Evolutionary conservation across 2,888 invertebrate species (phyloP), one percentile per base, ranked within the genome.

Genomic region (Sesia apiformis): DNA sequence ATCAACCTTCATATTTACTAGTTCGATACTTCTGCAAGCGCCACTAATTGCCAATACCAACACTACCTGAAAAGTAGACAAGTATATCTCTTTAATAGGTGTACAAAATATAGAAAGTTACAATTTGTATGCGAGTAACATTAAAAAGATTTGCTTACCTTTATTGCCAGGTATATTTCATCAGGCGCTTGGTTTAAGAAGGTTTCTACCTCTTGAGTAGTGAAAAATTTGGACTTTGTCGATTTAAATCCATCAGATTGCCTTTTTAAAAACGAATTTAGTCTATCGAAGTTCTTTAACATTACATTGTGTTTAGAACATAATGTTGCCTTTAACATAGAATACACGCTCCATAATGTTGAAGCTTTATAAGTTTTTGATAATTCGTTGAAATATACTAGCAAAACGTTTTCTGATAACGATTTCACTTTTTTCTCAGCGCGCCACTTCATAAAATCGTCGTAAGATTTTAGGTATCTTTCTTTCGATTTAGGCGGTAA

Each of bases 321-420:
- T 51, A 57, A 51, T 38, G 50, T 55, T 42, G 54, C 52, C 53
- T 52, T 39, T 8, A 56, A 49, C 53, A 51, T 56, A 3, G 54
- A 56, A n/a, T 53, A 54, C 3, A 49, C 53, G 7, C 40, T 41
- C 58, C 56, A 58, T 4, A 58, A 6, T 6, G 55, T 55, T 0
- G 56, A 53, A 1, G 54, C 40, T 51, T 56, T 46, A n/a, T 42
- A 49, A 4, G 41, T 56, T 43, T 46, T 50, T 1, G 53, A 23
- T 4, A 56, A 5, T 51, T 58, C 56, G n/a, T 38, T 50, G 51
- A 58, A 55, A 49, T 58, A 58, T 3, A 56, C 39, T 23, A 58
- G 5, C 5, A 58, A n/a, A 4, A 56, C 51, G 49, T n/a, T 49
- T 39, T 58, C 55, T 8, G 56, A 60, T 4, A 41, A 41, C 4